Conservation (phyloP, 2,113 vertebrate species). For the Prunella fulvescens region DNA sequence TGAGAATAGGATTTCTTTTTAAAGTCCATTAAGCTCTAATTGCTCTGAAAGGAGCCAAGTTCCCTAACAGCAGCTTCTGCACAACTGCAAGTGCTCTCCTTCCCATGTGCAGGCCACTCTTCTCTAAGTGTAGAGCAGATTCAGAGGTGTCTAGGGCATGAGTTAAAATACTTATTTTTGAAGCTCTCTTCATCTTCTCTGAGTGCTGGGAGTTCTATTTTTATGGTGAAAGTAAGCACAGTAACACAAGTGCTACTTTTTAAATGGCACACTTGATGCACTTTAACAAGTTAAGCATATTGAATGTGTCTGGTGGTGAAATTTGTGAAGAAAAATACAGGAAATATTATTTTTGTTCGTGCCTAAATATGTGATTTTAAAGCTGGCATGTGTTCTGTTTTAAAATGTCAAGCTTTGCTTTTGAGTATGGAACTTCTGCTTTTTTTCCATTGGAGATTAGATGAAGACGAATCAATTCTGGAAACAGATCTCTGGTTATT, state of each 20-base stretch:
- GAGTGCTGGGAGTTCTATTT: slow-evolving; percentile 18
- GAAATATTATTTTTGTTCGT: slow-evolving; percentile 50
- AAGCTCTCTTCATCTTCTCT: not conserved
- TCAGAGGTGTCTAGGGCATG: slow-evolving; percentile 14
- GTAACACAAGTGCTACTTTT: not conserved
- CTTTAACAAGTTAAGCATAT: slow-evolving; percentile 25
- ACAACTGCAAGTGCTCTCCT: not conserved
- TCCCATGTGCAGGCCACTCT: not conserved
- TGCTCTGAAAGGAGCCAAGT: not conserved
- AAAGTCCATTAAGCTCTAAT: slow-evolving; percentile 41
- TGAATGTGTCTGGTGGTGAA: slow-evolving; percentile 4
- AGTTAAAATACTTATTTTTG: slow-evolving; percentile 39
- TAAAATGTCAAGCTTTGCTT: not conserved
- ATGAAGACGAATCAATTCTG: not conserved
- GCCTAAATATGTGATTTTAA: slow-evolving; percentile 31
- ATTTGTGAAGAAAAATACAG: slow-evolving; percentile 34
- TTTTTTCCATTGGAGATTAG: not conserved
- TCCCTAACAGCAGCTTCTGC: not conserved
- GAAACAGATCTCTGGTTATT: not conserved
- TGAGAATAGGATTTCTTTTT: not conserved
- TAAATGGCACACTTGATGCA: not conserved
- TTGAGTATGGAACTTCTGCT: not conserved
- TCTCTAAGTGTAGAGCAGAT: not conserved
- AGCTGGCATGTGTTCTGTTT: slow-evolving; percentile 15
- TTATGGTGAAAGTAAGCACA: slow-evolving; percentile 19